Evolutionary conservation across 2,888 invertebrate genomes (phyloP), one percentile per base, ranked within the genome.

Genomic region (Pherbina coryleti): DNA sequence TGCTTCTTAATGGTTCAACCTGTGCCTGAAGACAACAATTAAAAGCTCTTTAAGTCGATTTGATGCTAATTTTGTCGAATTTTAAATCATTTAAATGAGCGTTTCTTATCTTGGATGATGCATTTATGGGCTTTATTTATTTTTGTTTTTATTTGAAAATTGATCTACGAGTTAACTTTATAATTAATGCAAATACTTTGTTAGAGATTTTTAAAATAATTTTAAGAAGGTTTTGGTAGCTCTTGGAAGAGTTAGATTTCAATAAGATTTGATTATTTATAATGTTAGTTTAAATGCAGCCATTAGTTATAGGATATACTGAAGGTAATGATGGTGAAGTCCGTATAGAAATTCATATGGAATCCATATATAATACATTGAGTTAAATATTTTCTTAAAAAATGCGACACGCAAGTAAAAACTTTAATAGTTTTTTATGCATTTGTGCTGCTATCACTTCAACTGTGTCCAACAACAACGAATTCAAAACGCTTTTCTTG

Each of bases 1-100:
- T 53, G 53, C 4, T n/a, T 53, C 3, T 5, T n/a, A n/a, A 3
- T 55, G 55, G 55, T 2, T 31, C 34, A 14, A 34, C 14, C 28
- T 64, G 28, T n/a, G 37, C 53, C 22, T 31, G 25, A 70, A 19
- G 44, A 49, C 44, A 44, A n/a, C 49, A 51, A 53, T 53, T 51
- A 49, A 70, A 51, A 70, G 51, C 31, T 17, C 11, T 51, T 28
- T 28, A 19, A 3, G 14, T 53, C 11, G 28, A 70, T 53, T 31
- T 1, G 28, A 69, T 31, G 5, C 31, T 53, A 11, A 53, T 70
- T 70, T 51, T 31, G 53, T 7, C 31, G 19, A 28, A 22, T 49
- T 49, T 22, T 49, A 51, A 69, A 69, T 69, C 70, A 70, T 53
- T 66, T 66, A 66, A 66, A 66, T 66, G 17, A 5, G 5, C 34